Evolutionary conservation across 2,797 vertebrate species (phyloP).

Genomic region (Novumbra hubbsi): DNA sequence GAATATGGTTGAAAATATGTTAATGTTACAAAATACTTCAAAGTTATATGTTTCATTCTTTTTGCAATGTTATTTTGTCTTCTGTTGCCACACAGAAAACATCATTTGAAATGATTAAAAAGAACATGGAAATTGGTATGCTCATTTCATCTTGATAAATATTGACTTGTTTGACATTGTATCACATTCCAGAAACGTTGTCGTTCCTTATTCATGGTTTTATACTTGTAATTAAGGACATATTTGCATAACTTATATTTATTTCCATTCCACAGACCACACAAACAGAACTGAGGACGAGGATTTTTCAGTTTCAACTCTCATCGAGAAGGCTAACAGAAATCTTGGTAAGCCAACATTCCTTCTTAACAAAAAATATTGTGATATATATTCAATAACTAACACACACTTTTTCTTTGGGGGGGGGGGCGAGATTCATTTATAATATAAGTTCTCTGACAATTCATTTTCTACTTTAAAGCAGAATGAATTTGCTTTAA

Average conservation of each 20-base stretch:
- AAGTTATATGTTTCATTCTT: not conserved
- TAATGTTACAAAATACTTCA: not conserved
- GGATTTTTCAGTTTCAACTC: constrained; percentile 46
- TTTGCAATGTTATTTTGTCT: constrained; percentile 3
- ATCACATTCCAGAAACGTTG: not conserved
- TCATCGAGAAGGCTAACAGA: constrained; percentile 65
- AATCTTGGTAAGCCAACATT: constrained; percentile 55
- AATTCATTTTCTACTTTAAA: too few relatives aligned
- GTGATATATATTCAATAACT: too few relatives aligned
- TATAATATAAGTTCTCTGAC: too few relatives aligned
- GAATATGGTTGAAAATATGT: not conserved
- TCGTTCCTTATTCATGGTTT: not conserved
- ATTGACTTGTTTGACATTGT: not conserved
- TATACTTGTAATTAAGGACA: not conserved
- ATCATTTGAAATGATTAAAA: constrained; percentile 20
- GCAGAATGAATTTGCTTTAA: not conserved
- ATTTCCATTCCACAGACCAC: constrained; percentile 44
- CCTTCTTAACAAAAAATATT: not conserved
- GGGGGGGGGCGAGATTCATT: too few relatives aligned
- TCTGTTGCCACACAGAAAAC: constrained; percentile 31
- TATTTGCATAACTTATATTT: not conserved
- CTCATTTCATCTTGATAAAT: not conserved
- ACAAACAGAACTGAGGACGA: constrained; percentile 47
- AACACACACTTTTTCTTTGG: too few relatives aligned
- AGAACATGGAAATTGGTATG: constrained; percentile 6